phyloP scores from a whole-genome alignment of 2,797 vertebrate species.

The Nannoperca obscura region DNA sequence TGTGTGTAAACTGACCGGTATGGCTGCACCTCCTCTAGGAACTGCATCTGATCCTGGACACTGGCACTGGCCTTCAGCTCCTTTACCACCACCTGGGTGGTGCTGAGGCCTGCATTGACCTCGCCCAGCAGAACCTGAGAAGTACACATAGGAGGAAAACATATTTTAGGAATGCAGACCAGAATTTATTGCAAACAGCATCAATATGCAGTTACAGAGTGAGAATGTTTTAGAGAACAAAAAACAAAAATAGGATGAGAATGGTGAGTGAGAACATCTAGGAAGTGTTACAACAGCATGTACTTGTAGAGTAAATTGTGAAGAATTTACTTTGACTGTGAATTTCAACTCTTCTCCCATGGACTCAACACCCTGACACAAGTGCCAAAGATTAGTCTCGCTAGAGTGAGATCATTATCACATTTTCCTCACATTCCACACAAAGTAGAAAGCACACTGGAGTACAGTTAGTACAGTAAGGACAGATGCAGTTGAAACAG shows the following conservation, averaged over 20 bases:
- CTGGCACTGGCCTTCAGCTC: slow-evolving; percentile 94
- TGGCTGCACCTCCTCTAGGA: slow-evolving; percentile 94
- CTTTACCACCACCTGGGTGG: slow-evolving; percentile 96
- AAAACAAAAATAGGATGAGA: neutral
- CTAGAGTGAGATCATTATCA: slow-evolving; percentile 54
- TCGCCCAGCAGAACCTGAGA: slow-evolving; percentile 94
- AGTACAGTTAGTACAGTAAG: slow-evolving; percentile 14
- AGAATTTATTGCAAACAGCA: neutral
- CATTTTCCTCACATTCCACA: slow-evolving; percentile 67
- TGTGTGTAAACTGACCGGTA: slow-evolving; percentile 88
- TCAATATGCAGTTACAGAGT: neutral
- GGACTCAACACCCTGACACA: slow-evolving; percentile 33
- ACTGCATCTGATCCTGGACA: slow-evolving; percentile 95
- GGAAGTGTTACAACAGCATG: slow-evolving; percentile 8
- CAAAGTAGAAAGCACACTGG: slow-evolving; percentile 16
- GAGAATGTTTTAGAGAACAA: neutral
- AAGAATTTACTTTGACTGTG: slow-evolving; percentile 56
- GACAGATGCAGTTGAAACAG: slow-evolving; percentile 1
- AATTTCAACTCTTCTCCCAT: slow-evolving; percentile 47
- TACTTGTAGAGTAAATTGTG: slow-evolving; percentile 32
- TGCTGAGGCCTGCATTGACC: slow-evolving; percentile 91
- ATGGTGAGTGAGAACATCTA: neutral
- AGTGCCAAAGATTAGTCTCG: slow-evolving; percentile 55
- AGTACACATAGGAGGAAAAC: neutral
- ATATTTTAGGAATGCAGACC: neutral